These are phyloP conservation scores for Petaurus breviceps DNA, from an alignment of 2,113 vertebrate species.

Conservation along the genomic window DNA sequence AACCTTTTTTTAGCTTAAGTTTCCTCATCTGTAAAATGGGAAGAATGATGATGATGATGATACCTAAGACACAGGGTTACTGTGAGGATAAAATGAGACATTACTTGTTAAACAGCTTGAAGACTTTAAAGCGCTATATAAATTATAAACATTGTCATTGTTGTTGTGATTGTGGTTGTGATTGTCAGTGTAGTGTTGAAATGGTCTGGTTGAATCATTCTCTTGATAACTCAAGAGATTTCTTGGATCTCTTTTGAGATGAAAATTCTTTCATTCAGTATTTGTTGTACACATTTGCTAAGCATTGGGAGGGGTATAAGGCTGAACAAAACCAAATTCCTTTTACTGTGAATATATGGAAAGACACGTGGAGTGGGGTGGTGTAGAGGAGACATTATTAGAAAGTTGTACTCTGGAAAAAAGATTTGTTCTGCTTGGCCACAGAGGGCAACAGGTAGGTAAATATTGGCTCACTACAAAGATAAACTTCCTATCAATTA, in stretches of 20 bases:
- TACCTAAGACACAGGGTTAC: not conserved
- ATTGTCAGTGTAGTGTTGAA: not conserved
- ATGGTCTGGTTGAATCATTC: not conserved
- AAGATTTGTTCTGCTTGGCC: not conserved
- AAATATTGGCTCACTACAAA: not conserved
- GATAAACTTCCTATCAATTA: not conserved
- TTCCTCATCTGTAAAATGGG: not conserved
- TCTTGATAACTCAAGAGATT: not conserved
- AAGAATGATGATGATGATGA: not conserved
- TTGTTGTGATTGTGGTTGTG: not conserved
- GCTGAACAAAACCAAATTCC: not conserved
- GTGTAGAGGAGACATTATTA: not conserved
- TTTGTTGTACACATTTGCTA: not conserved
- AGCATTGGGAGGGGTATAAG: not conserved
- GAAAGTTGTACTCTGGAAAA: not conserved
- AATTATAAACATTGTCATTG: not conserved
- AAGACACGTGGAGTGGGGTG: not conserved
- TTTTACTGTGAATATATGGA: not conserved
- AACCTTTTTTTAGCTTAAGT: not conserved
- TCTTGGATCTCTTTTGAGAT: not conserved
- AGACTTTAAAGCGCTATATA: not conserved
- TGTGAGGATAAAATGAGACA: not conserved
- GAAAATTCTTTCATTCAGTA: not conserved
- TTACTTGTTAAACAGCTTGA: not conserved
- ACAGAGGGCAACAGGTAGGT: not conserved